These are phyloP conservation scores for Cathartes aura DNA, from an alignment of 2,113 vertebrate genomes.

Conservation along the genomic window DNA sequence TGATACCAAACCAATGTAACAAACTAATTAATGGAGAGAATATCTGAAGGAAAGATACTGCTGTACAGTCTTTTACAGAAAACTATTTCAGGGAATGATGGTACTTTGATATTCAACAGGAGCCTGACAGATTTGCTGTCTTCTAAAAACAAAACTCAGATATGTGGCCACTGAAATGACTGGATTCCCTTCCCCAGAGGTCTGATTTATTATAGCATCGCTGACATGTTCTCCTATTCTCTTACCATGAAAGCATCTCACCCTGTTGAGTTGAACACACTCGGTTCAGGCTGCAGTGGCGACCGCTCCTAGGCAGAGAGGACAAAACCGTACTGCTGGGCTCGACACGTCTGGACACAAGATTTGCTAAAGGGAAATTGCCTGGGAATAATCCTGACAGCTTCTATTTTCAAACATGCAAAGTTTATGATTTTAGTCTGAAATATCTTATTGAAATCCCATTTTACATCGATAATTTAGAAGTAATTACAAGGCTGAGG, in stretches of 20 bases:
- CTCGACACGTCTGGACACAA: accelerated
- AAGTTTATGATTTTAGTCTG: neutral
- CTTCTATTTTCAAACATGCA: neutral
- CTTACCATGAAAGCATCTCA: neutral
- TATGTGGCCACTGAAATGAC: neutral
- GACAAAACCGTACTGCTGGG: neutral
- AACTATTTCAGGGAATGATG: neutral
- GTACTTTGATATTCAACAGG: neutral
- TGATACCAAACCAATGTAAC: neutral
- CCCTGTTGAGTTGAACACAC: neutral
- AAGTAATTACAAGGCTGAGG: neutral
- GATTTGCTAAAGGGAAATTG: neutral
- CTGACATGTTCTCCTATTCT: neutral
- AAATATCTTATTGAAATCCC: neutral
- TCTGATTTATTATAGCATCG: neutral
- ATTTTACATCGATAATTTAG: neutral
- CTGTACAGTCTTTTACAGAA: neutral
- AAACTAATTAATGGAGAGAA: neutral
- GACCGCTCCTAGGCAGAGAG: neutral
- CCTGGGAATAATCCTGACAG: neutral
- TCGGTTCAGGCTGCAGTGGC: neutral
- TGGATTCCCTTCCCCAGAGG: neutral
- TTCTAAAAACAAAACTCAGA: neutral
- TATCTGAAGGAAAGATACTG: neutral
- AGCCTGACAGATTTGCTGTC: neutral